Evolutionary conservation across 1,140 invertebrate genomes (phyloP).

Genomic region (Achatina immaculata): DNA sequence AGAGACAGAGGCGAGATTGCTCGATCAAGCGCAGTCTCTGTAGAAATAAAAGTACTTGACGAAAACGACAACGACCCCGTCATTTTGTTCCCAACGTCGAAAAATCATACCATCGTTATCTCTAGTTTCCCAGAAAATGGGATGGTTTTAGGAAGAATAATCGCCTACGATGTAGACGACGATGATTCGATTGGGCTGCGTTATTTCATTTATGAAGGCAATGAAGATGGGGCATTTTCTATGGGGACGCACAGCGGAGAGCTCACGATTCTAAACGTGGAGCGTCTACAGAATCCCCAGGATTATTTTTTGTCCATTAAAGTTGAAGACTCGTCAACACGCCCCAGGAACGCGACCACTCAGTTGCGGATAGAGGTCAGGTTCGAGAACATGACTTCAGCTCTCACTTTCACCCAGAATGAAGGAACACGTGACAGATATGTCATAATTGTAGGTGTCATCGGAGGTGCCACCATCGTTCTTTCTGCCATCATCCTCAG

Average conservation of each 20-base stretch:
- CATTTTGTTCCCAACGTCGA: slow-evolving; percentile 81
- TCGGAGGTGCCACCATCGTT: slow-evolving; percentile 43
- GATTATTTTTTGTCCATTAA: slow-evolving; percentile 40
- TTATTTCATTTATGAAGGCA: slow-evolving; percentile 86
- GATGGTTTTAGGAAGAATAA: slow-evolving; percentile 70
- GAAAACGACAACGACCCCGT: slow-evolving; percentile 58
- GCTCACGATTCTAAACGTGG: slow-evolving; percentile 76
- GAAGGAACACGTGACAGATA: slow-evolving; percentile 38
- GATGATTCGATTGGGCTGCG: slow-evolving; percentile 89
- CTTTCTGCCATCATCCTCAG: slow-evolving; percentile 47
- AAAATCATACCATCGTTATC: slow-evolving; percentile 84
- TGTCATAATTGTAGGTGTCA: slow-evolving; percentile 46
- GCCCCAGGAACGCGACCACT: slow-evolving; percentile 36
- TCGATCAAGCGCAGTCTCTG: slow-evolving; percentile 40
- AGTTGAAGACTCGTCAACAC: slow-evolving; percentile 36
- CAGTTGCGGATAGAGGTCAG: slow-evolving; percentile 43
- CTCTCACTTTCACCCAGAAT: background rate
- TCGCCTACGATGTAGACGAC: slow-evolving; percentile 58
- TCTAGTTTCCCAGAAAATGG: slow-evolving; percentile 83
- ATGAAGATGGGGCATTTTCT: slow-evolving; percentile 83
- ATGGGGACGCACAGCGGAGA: slow-evolving; percentile 87
- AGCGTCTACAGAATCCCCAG: slow-evolving; percentile 37
- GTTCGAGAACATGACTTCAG: slow-evolving; percentile 39
- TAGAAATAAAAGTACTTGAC: slow-evolving; percentile 52
- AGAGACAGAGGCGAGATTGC: slow-evolving; percentile 69